Percentiles rank a stretch among this genome's conserved stretches.
phyloP scores from a whole-genome alignment of 2,888 invertebrate genomes.

The Hedya salicella region DNA sequence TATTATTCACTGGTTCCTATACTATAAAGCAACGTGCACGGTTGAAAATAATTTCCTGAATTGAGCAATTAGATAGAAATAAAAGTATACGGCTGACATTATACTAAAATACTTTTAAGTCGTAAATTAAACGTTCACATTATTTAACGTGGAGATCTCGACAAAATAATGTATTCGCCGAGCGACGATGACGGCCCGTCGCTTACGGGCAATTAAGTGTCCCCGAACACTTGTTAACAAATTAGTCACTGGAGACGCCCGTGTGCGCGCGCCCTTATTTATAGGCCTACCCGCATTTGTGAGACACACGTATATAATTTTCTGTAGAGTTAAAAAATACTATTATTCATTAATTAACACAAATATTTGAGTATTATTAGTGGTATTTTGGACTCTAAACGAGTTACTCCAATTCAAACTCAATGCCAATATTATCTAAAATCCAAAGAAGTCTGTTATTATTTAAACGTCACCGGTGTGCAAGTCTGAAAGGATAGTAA shows the following conservation, averaged over 20 bases:
- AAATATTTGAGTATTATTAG: no score
- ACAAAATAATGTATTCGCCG: constrained; percentile 70
- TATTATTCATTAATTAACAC: background rate
- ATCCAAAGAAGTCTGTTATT: no score
- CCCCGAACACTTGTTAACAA: constrained; percentile 79
- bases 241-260: constrained; percentile 72
- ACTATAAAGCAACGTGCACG: background rate
- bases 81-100: constrained; percentile 21
- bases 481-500: no score
- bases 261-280: constrained; percentile 71
- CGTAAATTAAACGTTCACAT: constrained; percentile 66
- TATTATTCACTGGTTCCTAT: no score
- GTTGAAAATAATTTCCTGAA: background rate
- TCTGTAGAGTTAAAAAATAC: background rate
- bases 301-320: constrained; percentile 24
- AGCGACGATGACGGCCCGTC: constrained; percentile 74
- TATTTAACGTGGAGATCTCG: constrained; percentile 67
- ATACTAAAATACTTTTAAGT: constrained; percentile 27
- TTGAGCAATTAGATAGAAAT: constrained; percentile 27
- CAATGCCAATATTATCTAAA: no score
- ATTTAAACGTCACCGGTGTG: no score
- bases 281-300: constrained; percentile 56
- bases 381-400: no score
- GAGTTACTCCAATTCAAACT: no score
- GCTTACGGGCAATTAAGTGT: constrained; percentile 75